Conservation (phyloP, 2,888 invertebrate species). For the Euzophera pinguis region DNA sequence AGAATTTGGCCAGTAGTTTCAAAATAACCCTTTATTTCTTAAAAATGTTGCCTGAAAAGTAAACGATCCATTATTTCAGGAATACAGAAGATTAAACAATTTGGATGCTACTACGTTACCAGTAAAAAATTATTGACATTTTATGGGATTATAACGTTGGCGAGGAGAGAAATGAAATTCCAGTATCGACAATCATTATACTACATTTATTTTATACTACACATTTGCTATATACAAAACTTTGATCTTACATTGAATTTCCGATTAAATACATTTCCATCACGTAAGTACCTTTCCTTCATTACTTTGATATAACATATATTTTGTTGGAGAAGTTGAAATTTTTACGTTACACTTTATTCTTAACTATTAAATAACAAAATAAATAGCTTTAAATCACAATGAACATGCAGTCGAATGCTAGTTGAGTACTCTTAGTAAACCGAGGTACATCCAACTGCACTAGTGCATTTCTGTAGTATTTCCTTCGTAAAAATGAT, state of each 20-base stretch:
- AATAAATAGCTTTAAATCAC: constrained; percentile 66
- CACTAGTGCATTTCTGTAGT: constrained; percentile 56
- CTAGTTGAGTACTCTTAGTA: constrained; percentile 24
- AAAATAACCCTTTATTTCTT: no score
- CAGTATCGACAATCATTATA: constrained; percentile 66
- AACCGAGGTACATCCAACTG: constrained; percentile 32
- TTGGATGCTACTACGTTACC: constrained; percentile 33
- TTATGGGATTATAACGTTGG: not conserved
- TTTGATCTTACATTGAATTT: constrained; percentile 45
- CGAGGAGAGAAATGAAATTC: constrained; percentile 3
- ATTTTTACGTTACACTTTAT: constrained; percentile 36
- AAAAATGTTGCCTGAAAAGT: no score
- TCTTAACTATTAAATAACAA: constrained; percentile 60
- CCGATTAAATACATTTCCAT: constrained; percentile 32
- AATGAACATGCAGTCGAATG: constrained; percentile 46
- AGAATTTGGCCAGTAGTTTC: no score
- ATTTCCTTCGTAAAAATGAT: constrained; percentile 69
- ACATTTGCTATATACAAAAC: constrained; percentile 66
- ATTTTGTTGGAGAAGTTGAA: constrained; percentile 22
- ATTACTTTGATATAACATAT: constrained; percentile 18
- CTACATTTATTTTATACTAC: constrained; percentile 69
- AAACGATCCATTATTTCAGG: no score
- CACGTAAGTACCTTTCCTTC: constrained; percentile 30
- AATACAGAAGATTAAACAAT: constrained; percentile 40
- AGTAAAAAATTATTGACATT: constrained; percentile 25